phyloP scores from a whole-genome alignment of 2,113 vertebrate genomes.

The Cephalopholis sonnerati region DNA sequence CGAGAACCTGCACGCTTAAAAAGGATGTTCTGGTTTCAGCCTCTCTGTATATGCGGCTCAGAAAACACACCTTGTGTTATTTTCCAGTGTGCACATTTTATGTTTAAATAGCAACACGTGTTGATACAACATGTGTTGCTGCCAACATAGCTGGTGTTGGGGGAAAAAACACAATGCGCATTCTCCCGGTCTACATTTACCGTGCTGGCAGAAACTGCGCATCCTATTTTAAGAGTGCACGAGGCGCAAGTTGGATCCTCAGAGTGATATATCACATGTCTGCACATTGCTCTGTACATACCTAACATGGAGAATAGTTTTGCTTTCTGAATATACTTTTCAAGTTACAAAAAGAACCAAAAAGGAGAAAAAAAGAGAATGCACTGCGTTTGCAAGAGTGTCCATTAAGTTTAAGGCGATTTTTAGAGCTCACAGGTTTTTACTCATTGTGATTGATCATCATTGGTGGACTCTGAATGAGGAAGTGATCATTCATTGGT shows the following conservation, averaged over 20 bases:
- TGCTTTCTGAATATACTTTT: slow-evolving; percentile 94
- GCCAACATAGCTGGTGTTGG: slow-evolving; percentile 33
- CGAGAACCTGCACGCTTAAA: slow-evolving; percentile 85
- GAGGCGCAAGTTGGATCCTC: slow-evolving; percentile 92
- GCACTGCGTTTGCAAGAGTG: slow-evolving; percentile 95
- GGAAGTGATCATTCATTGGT: slow-evolving; percentile 72
- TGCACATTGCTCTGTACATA: slow-evolving; percentile 97
- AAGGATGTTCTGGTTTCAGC: slow-evolving; percentile 63
- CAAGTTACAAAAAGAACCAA: slow-evolving; percentile 89
- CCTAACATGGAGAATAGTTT: slow-evolving; percentile 93
- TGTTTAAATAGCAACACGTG: slow-evolving; percentile 50
- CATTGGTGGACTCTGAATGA: slow-evolving; percentile 68
- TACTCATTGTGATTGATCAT: slow-evolving; percentile 79
- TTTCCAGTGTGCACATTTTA: slow-evolving; percentile 47
- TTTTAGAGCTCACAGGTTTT: slow-evolving; percentile 96
- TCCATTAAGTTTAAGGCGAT: slow-evolving; percentile 98
- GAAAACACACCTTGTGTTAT: slow-evolving; percentile 42
- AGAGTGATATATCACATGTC: slow-evolving; percentile 92
- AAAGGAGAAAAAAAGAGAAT: slow-evolving; percentile 81
- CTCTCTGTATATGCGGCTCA: slow-evolving; percentile 25
- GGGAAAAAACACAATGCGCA: slow-evolving; percentile 33
- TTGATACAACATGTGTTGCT: slow-evolving; percentile 75
- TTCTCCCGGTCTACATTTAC: slow-evolving; percentile 34
- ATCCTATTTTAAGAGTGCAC: slow-evolving; percentile 49
- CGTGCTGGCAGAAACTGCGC: slow-evolving; percentile 18